Conservation (phyloP, 2,888 invertebrate genomes). For the Agrochola circellaris region DNA sequence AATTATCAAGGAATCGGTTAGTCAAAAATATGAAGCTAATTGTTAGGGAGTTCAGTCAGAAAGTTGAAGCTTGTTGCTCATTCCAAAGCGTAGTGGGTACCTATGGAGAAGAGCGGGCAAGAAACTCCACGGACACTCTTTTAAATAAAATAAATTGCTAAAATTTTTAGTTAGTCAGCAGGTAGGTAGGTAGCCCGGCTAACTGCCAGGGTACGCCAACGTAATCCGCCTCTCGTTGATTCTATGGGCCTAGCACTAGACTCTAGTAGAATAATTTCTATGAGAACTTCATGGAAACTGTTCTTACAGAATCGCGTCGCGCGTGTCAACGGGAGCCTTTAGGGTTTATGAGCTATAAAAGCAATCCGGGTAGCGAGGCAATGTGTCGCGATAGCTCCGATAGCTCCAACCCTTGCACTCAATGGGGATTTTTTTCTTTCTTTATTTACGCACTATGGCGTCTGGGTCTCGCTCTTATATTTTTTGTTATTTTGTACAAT, state of each 20-base stretch:
- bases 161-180: neutral
- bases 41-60: too few species aligned
- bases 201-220: neutral
- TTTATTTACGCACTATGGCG: slow-evolving; percentile 39
- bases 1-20: too few species aligned
- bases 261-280: neutral
- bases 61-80: too few species aligned
- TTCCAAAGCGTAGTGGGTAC: too few species aligned
- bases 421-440: slow-evolving; percentile 35
- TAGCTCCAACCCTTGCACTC: slow-evolving; percentile 47
- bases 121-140: too few species aligned
- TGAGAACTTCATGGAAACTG: too few species aligned
- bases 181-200: neutral
- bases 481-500: slow-evolving; percentile 29
- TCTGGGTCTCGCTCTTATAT: slow-evolving; percentile 19
- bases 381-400: slow-evolving; percentile 58
- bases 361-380: slow-evolving; percentile 46
- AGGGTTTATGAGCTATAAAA: slow-evolving; percentile 60
- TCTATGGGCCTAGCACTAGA: neutral
- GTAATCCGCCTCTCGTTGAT: neutral
- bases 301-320: too few species aligned
- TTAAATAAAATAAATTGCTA: too few species aligned
- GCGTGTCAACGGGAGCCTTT: neutral
- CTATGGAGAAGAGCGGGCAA: too few species aligned
- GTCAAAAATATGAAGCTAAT: too few species aligned